Conservation (phyloP, 2,797 vertebrate genomes). For the Scolopax bukidnonensis region DNA sequence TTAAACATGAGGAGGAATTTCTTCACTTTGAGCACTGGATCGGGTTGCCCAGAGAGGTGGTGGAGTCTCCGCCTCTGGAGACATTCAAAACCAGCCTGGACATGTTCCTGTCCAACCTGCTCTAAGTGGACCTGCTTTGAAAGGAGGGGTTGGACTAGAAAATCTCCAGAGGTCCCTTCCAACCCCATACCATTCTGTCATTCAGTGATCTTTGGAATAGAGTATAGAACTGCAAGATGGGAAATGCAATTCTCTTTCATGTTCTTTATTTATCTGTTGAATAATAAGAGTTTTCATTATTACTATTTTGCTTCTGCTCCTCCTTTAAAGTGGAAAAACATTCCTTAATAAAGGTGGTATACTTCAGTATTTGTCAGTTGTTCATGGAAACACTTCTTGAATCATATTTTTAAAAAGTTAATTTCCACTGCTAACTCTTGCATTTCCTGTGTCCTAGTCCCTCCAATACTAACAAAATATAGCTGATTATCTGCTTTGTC, state of each 20-base stretch:
- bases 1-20: no score
- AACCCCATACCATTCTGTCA: no score
- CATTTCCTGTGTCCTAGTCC: background rate
- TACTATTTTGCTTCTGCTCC: background rate
- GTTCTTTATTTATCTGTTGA: background rate
- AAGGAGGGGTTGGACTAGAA: no score
- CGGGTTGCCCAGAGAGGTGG: no score
- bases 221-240: background rate
- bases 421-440: background rate
- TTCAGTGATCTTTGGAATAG: background rate
- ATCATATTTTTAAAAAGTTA: background rate
- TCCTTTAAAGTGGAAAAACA: background rate
- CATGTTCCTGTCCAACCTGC: no score
- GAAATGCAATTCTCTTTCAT: background rate
- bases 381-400: background rate
- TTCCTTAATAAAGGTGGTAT: background rate
- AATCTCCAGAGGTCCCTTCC: no score
- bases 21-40: no score
- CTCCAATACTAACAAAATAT: background rate
- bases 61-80: no score
- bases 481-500: background rate
- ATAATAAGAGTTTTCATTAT: background rate
- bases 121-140: no score
- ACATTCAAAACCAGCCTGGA: no score
- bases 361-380: background rate